Evolutionary conservation across 1,140 invertebrate species (phyloP).

Genomic region (Papilio polyxenes): DNA sequence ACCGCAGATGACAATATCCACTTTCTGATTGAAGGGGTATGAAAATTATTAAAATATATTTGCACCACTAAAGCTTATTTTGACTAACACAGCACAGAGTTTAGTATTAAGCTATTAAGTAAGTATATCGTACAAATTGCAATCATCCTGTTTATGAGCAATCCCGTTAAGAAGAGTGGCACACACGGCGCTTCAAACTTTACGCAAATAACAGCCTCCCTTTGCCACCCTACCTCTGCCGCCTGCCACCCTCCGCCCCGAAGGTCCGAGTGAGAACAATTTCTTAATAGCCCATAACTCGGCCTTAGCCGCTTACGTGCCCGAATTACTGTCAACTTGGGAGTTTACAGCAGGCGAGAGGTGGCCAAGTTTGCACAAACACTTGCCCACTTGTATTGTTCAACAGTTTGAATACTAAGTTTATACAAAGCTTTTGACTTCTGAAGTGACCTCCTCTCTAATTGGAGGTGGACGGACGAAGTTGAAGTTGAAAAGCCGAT

Average conservation of each 20-base stretch:
- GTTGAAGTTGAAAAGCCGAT: not conserved
- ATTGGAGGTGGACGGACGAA: not conserved
- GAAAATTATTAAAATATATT: too few species aligned
- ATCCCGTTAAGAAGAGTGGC: constrained; percentile 54
- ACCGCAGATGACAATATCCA: too few species aligned
- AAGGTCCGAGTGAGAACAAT: constrained; percentile 68
- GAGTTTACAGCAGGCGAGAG: constrained; percentile 42
- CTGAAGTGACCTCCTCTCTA: constrained; percentile 1
- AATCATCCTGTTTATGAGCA: constrained; percentile 59
- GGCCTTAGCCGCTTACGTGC: constrained; percentile 62
- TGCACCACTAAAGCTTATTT: not conserved
- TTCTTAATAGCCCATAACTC: constrained; percentile 76
- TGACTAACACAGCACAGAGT: not conserved
- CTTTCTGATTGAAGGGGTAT: too few species aligned
- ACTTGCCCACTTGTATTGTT: constrained; percentile 8
- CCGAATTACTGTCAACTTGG: constrained; percentile 65
- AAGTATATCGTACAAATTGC: not conserved
- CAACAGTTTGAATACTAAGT: constrained; percentile 19
- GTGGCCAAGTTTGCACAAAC: constrained; percentile 18
- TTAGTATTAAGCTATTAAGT: not conserved
- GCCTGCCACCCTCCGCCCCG: constrained; percentile 35
- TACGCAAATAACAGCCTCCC: constrained; percentile 67
- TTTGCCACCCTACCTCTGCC: constrained; percentile 30
- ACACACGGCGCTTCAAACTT: constrained; percentile 69
- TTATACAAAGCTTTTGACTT: not conserved